Conservation (phyloP, 1,140 invertebrate genomes). For the Sitobion miscanthi region DNA sequence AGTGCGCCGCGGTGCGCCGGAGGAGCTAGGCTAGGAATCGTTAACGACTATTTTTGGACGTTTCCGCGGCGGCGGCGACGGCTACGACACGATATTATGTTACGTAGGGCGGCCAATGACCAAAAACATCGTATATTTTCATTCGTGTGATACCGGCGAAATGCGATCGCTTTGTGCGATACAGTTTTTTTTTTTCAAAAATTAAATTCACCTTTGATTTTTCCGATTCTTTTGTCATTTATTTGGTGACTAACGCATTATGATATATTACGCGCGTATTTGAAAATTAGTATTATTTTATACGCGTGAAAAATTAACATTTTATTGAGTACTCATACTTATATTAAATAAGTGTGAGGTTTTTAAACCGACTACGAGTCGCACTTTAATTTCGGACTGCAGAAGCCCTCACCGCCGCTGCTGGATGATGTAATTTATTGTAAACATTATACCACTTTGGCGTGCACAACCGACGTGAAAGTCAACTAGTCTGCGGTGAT, state of each 20-base stretch:
- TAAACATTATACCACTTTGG: not conserved
- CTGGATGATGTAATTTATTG: conserved; percentile 15
- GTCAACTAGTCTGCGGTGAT: not conserved
- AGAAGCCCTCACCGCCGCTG: not conserved
- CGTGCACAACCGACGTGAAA: not conserved
- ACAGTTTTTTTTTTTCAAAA: not conserved
- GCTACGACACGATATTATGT: conserved; percentile 40
- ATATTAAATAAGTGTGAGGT: not conserved
- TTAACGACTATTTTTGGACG: conserved; percentile 38
- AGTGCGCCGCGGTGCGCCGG: not conserved
- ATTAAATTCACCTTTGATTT: not conserved
- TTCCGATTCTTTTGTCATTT: not conserved
- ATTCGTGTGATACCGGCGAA: not conserved
- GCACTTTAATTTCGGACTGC: not conserved
- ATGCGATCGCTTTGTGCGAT: not conserved
- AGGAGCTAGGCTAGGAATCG: conserved; percentile 10
- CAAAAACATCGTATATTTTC: conserved; percentile 15
- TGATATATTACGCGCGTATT: not conserved
- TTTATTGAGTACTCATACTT: not conserved
- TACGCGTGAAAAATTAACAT: not conserved
- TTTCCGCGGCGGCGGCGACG: conserved; percentile 21
- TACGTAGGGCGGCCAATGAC: conserved; percentile 33
- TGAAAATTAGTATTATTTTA: not conserved
- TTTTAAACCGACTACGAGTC: not conserved
- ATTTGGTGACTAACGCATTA: not conserved